These are phyloP conservation scores for Sinonovacula constricta DNA, from an alignment of 1,140 invertebrate species.

Conservation along the genomic window DNA sequence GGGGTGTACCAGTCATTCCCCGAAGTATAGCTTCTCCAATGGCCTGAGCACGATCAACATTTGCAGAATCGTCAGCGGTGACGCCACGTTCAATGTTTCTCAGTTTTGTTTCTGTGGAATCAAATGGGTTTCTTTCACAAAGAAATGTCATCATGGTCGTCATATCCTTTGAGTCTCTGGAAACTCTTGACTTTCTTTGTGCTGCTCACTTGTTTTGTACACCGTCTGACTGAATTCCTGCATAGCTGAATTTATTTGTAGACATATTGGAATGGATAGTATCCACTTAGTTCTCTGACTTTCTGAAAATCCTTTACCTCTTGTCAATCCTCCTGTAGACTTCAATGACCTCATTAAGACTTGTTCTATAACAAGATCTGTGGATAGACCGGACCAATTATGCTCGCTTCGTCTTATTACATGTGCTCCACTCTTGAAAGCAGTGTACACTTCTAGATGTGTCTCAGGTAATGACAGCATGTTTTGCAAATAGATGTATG, in stretches of 20 bases:
- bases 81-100: slow-evolving; percentile 29
- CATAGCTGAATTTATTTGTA: slow-evolving; percentile 48
- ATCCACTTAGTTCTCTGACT: slow-evolving; percentile 46
- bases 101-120: slow-evolving; percentile 8
- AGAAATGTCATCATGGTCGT: not conserved
- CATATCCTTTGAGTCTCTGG: slow-evolving; percentile 6
- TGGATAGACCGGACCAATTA: slow-evolving; percentile 75
- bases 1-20: slow-evolving; percentile 8
- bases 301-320: slow-evolving; percentile 27
- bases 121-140: slow-evolving; percentile 22
- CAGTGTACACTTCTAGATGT: slow-evolving; percentile 50
- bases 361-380: slow-evolving; percentile 68
- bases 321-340: not conserved
- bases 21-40: not conserved
- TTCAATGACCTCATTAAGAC: slow-evolving; percentile 61
- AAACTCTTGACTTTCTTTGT: slow-evolving; percentile 16
- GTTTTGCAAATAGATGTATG: slow-evolving; percentile 78
- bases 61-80: slow-evolving; percentile 3
- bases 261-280: slow-evolving; percentile 40
- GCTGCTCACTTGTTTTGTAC: slow-evolving; percentile 31
- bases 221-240: slow-evolving; percentile 11
- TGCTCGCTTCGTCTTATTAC: slow-evolving; percentile 58
- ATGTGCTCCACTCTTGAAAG: slow-evolving; percentile 55
- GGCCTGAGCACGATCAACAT: not conserved
- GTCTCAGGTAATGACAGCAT: slow-evolving; percentile 67